phyloP scores from a whole-genome alignment of 2,797 vertebrate species.

The Bradypodion pumilum region DNA sequence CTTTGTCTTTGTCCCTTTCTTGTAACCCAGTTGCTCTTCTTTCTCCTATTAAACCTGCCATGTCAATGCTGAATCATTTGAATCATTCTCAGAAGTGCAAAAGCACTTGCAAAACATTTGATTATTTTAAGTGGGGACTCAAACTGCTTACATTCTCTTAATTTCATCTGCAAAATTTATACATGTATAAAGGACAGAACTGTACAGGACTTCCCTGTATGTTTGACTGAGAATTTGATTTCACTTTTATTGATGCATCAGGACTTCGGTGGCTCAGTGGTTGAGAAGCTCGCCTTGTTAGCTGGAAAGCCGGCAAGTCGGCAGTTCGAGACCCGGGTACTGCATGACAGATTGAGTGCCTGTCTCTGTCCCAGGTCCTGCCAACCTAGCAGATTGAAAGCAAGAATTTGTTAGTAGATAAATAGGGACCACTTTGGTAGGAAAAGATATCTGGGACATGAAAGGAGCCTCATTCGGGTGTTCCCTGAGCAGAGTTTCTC shows the following conservation, averaged over 20 bases:
- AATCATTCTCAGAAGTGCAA: not conserved
- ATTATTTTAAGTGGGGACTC: not conserved
- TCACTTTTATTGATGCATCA: not conserved
- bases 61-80: not conserved
- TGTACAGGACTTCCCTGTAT: not conserved
- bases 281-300: no score
- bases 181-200: not conserved
- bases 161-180: not conserved
- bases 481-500: no score
- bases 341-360: no score
- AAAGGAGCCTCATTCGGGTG: no score
- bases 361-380: no score
- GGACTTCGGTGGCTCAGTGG: no score
- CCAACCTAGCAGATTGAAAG: no score
- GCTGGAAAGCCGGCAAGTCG: no score
- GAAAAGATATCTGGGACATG: no score
- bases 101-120: not conserved
- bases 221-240: not conserved
- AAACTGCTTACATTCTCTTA: not conserved
- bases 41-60: not conserved
- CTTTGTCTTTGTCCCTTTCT: slow-evolving; percentile 41
- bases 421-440: no score
- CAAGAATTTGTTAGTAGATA: no score
- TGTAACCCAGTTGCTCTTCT: not conserved
- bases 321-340: no score